A percentile compares a stretch with the other conserved stretches of the same genome.
Conservation (phyloP, 2,797 vertebrate genomes). For the Cossypha polioptera region DNA sequence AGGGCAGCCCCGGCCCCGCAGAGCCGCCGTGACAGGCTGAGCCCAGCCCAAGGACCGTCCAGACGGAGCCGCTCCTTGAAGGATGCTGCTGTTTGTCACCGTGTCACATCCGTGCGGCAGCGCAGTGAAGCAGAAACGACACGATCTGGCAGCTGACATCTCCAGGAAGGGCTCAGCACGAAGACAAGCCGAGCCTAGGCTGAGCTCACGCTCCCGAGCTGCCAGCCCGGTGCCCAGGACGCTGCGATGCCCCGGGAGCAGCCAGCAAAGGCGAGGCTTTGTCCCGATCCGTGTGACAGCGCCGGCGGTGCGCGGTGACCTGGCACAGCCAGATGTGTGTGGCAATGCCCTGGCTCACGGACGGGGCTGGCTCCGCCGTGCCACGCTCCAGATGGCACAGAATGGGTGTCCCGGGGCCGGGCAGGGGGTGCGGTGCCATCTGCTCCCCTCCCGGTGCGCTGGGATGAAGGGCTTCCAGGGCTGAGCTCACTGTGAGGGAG, state of each 20-base stretch:
- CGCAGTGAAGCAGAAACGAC: conserved; percentile 29
- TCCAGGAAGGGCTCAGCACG: conserved; percentile 38
- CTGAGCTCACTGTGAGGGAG: not conserved
- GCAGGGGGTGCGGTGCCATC: not conserved
- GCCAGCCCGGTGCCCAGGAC: not conserved
- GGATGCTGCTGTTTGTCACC: conserved; percentile 20
- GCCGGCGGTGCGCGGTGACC: not conserved
- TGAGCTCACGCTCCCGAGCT: not conserved
- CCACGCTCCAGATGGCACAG: not conserved
- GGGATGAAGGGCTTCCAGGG: not conserved
- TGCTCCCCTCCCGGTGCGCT: not conserved
- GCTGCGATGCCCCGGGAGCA: not conserved
- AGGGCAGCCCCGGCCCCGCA: not conserved
- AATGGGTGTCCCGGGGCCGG: fast-evolving
- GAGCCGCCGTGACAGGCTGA: not conserved
- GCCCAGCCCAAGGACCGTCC: not conserved
- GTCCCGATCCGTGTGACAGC: not conserved
- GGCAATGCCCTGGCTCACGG: not conserved
- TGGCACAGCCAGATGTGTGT: not conserved
- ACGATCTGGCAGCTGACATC: conserved; percentile 66
- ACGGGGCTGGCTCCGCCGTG: not conserved
- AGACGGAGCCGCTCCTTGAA: not conserved
- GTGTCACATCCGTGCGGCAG: not conserved
- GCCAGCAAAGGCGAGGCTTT: not conserved
- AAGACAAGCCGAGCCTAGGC: conserved; percentile 32